These are phyloP conservation scores for Armadillidium nasatum DNA, from an alignment of 1,140 invertebrate species.

Conservation along the genomic window DNA sequence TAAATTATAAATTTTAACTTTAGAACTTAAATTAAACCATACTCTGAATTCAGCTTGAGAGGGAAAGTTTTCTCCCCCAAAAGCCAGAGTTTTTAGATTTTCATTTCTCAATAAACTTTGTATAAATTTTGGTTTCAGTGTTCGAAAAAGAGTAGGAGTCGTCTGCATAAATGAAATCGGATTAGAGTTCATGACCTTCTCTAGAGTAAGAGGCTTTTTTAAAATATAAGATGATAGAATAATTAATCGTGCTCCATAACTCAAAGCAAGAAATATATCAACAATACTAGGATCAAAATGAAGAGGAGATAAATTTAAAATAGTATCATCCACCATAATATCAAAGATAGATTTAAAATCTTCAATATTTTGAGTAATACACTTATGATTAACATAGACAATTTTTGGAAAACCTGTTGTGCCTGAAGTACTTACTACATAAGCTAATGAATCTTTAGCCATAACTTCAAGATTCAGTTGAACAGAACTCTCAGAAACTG, in stretches of 20 bases:
- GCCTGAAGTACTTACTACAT: neutral
- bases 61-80: neutral
- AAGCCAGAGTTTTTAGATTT: neutral
- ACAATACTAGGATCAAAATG: neutral
- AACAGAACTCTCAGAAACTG: neutral
- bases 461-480: neutral
- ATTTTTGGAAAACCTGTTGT: neutral
- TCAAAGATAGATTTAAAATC: neutral
- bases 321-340: neutral
- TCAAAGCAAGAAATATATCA: slow-evolving; percentile 7
- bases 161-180: neutral
- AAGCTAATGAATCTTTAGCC: neutral
- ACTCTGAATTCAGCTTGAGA: neutral
- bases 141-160: neutral
- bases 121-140: neutral
- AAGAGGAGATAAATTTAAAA: neutral
- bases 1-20: neutral
- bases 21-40: neutral
- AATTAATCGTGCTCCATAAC: neutral
- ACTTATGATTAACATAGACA: neutral
- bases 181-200: neutral
- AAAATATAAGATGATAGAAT: neutral
- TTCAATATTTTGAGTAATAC: neutral
- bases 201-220: neutral
- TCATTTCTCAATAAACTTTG: neutral